Evolutionary conservation across 2,797 vertebrate genomes (phyloP), one percentile per base, ranked within the genome.

Genomic region (Helicolenus hilgendorfi): DNA sequence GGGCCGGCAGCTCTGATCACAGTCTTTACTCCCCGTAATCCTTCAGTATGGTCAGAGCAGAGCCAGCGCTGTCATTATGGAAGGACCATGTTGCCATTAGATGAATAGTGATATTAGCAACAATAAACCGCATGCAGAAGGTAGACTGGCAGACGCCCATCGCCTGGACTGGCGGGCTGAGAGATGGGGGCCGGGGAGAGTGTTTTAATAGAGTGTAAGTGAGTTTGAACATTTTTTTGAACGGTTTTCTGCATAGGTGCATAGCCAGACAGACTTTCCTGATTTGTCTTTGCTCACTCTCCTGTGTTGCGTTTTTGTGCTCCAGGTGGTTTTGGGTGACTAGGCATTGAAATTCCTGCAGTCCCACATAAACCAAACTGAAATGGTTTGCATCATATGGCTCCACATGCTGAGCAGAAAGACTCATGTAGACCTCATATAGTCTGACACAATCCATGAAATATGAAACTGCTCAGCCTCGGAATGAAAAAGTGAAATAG

Each of bases 61-160:
- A 88, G 85, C 65, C 77, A 77, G 71, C 2, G 2, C 69, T 31
- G 76, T 85, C 60, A 58, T 84, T 77, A 79, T 63, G 22, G 18
- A 84, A 18, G 72, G 72, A 56, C 74, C 62, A 56, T 68, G 71
- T 77, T 84, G 86, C 88, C 79, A 63, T 87, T 88, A 74, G 58
- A 74, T 77, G 86, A 92, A 89, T 33, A 78, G 77, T 78, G 81
- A 87, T 92, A 89, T 86, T 78, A 72, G 78, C 64, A 72, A 76
- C 74, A 89, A 75, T 84, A 89, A 89, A 92, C 79, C 69, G 1
- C 69, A 38, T 58, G 58, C 72, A 67, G 86, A 88, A 86, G 64
- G 83, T 83, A 91, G 91, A 93, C 89, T 83, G 79, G 79, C 84
- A 85, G 93, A 84, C 89, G 77, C 83, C 91, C 72, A 72, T 81